These are phyloP conservation scores for Cephus spinipes DNA, from an alignment of 2,888 invertebrate genomes.

Conservation along the genomic window DNA sequence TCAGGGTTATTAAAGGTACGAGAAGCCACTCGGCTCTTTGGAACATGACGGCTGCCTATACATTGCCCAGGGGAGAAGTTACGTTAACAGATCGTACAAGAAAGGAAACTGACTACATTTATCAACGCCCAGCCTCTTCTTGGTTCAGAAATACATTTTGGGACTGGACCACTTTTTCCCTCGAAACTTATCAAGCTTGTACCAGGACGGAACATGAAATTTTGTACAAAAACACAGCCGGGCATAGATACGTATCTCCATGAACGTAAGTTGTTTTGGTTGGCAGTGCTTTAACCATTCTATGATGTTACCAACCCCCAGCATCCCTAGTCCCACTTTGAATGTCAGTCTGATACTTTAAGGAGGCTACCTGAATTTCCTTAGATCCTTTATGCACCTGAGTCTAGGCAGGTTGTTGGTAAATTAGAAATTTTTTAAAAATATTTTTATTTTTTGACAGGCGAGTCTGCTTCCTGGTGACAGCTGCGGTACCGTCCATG, in stretches of 20 bases:
- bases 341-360: not conserved
- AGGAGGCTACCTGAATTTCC: not conserved
- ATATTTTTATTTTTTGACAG: not conserved
- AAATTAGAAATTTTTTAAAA: not conserved
- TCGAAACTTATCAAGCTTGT: not conserved
- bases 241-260: not conserved
- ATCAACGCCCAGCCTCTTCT: not conserved
- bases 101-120: not conserved
- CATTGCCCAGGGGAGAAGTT: not conserved
- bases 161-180: not conserved
- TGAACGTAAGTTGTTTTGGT: not conserved
- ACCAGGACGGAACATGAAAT: not conserved
- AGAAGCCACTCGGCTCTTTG: not conserved
- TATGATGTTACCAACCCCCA: not conserved
- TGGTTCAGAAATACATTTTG: not conserved
- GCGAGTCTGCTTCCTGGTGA: not conserved
- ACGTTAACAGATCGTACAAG: not conserved
- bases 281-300: not conserved
- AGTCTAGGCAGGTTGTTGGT: not conserved
- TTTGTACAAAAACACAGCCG: not conserved
- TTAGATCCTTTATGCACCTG: too few relatives aligned
- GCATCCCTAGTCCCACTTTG: not conserved
- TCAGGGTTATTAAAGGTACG: not conserved
- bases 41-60: not conserved
- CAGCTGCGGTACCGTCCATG: not conserved